Conservation (phyloP, 2,797 vertebrate genomes). For the Anomalospiza imberbis region DNA sequence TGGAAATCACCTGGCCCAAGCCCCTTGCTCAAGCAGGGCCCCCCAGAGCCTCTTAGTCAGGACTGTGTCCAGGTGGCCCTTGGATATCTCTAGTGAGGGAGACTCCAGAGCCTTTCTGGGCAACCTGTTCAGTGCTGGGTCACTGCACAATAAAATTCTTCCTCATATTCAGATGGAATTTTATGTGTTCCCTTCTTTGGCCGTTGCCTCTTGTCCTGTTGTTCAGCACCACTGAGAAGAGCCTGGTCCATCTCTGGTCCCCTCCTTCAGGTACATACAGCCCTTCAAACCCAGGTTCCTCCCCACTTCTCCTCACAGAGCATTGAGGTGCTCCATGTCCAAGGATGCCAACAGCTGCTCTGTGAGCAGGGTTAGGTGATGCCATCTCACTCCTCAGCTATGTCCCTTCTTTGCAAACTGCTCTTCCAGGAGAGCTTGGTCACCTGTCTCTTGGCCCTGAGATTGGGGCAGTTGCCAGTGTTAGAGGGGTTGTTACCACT, state of each 20-base stretch:
- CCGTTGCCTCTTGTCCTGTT: neutral
- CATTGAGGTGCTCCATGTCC: fast-evolving
- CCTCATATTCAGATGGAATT: neutral
- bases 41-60: neutral
- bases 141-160: neutral
- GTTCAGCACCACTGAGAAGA: neutral
- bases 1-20: neutral
- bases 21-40: too few species aligned
- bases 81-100: neutral
- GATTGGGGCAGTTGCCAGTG: neutral
- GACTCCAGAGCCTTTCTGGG: neutral
- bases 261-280: neutral
- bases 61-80: neutral
- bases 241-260: neutral
- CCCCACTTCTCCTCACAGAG: neutral
- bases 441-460: neutral
- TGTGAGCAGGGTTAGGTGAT: neutral
- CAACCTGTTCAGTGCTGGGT: fast-evolving
- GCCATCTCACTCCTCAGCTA: neutral
- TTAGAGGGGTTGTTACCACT: neutral
- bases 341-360: neutral
- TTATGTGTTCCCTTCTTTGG: neutral
- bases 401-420: neutral
- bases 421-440: neutral
- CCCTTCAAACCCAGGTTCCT: neutral